phyloP scores from a whole-genome alignment of 1,140 invertebrate genomes.

The Laupala kohalensis region DNA sequence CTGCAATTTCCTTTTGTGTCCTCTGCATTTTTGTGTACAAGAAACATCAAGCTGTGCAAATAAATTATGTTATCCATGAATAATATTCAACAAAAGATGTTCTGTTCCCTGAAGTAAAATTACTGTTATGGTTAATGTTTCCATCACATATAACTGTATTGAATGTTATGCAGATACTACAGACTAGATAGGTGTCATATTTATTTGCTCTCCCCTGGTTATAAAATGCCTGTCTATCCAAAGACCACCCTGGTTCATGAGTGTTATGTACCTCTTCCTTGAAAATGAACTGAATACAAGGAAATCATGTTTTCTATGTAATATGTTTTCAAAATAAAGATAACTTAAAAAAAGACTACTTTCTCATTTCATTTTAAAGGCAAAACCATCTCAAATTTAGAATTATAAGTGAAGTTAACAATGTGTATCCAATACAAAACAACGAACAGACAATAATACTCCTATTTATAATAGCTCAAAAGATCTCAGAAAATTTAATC shows the following conservation, averaged over 20 bases:
- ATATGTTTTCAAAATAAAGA: not conserved
- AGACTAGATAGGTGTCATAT: not conserved
- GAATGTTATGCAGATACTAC: not conserved
- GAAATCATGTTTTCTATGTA: not conserved
- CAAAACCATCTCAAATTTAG: no score
- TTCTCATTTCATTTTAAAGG: no score
- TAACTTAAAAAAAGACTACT: not conserved
- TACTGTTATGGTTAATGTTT: not conserved
- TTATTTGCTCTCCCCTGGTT: not conserved
- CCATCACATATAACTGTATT: not conserved
- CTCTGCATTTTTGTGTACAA: no score
- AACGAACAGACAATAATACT: no score
- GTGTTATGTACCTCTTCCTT: not conserved
- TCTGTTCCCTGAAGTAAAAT: not conserved
- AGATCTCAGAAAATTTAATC: no score
- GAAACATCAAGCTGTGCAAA: not conserved
- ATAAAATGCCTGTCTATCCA: not conserved
- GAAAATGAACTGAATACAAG: not conserved
- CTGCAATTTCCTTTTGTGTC: not conserved
- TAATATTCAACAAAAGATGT: not conserved
- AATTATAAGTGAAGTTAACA: no score
- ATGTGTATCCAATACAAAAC: no score
- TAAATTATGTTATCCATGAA: not conserved
- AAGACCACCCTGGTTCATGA: not conserved
- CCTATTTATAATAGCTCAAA: no score